phyloP scores from a whole-genome alignment of 2,888 invertebrate genomes.

The Dinocampus coccinellae region DNA sequence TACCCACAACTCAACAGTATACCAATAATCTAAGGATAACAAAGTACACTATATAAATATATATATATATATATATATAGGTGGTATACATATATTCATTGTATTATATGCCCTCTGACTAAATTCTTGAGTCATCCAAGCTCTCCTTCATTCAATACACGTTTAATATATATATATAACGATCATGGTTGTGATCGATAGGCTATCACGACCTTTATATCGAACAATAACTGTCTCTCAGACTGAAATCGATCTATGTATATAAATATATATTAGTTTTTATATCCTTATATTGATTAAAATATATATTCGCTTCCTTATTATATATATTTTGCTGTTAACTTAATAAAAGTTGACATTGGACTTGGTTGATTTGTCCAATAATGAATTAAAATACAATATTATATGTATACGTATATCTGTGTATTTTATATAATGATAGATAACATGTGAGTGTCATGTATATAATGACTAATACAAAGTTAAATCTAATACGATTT shows the following conservation, averaged over 20 bases:
- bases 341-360: no score
- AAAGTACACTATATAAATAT: constrained; percentile 30
- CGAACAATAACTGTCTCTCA: background rate
- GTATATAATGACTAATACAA: background rate
- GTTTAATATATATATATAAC: background rate
- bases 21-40: constrained; percentile 11
- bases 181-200: background rate
- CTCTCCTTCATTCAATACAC: background rate
- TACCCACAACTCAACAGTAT: constrained; percentile 35
- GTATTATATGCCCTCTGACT: constrained; percentile 20
- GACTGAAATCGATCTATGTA: background rate
- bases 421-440: no score
- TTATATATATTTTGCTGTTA: no score
- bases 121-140: constrained; percentile 15
- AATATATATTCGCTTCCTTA: no score
- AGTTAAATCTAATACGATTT: background rate
- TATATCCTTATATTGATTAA: no score
- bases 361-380: no score
- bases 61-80: no score
- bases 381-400: no score
- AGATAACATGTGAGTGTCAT: no score
- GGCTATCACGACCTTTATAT: background rate
- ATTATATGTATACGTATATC: no score
- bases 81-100: no score
- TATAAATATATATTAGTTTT: no score